A percentile compares a stretch with the other conserved stretches of the same genome.
Conservation (phyloP, 2,113 vertebrate genomes). For the Sterrhoptilus dennistouni region DNA sequence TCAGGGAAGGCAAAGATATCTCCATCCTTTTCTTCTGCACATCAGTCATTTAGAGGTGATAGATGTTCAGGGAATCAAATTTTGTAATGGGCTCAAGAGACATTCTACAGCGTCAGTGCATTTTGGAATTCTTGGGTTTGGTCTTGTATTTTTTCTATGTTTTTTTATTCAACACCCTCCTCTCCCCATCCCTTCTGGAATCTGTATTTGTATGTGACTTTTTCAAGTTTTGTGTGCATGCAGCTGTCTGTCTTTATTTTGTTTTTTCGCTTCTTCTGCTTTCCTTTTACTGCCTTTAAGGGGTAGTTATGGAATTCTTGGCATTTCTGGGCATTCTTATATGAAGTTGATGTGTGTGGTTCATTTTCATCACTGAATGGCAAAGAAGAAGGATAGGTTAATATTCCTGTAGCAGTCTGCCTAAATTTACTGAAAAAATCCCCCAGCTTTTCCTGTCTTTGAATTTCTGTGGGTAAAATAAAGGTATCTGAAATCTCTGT, state of each 20-base stretch:
- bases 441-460: slow-evolving; percentile 22
- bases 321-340: background rate
- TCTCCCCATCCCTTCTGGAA: background rate
- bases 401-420: background rate
- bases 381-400: background rate
- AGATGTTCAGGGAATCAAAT: background rate
- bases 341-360: background rate
- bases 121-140: background rate
- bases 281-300: background rate
- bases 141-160: fast-evolving
- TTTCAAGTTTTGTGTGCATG: background rate
- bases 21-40: background rate
- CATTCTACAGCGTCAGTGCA: background rate
- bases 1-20: background rate
- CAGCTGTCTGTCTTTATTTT: background rate
- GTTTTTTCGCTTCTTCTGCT: background rate
- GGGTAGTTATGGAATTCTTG: background rate
- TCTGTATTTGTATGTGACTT: background rate
- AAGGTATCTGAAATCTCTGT: background rate
- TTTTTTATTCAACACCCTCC: background rate
- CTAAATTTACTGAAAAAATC: background rate
- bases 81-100: background rate
- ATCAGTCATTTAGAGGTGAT: background rate
- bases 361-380: slow-evolving; percentile 14
- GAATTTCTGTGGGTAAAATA: background rate